Base-by-base conservation (phyloP, 2,888 invertebrate species). In the Conchocele bisecta region DNA sequence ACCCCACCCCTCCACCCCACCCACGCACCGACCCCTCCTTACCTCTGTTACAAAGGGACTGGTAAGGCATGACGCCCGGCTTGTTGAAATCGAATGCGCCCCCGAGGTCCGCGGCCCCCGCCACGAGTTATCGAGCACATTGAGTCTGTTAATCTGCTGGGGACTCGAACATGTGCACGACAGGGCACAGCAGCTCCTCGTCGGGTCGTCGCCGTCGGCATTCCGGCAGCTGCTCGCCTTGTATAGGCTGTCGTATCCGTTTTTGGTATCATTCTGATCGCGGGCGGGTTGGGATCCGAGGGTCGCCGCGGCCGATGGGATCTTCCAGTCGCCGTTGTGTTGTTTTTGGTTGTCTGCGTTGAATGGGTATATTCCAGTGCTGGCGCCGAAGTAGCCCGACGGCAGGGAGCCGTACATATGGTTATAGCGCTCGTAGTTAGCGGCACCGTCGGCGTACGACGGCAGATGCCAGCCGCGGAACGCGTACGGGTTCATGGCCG, bases 381-480 rank as follows among this genome's bases (percentile, higher is more conserved):
- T 77, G 17, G 86, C 82, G 39, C 84, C 71, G 67, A 87, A 87
- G 69, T 87, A 87, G 50, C 84, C 82, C 20, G 87, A 86, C n/a
- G 87, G 78, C 79, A 86, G 81, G 7, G 86, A 83, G 1, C 86
- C 78, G 66, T 87, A 87, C 85, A 87, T 85, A 51, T 86, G 84
- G 67, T 87, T 84, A 72, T 85, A 83, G 53, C 87, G 68, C 58
- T 87, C 87, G 74, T 84, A 86, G 64, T 83, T 86, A 15, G 83
- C 68, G 17, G 83, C 65, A 13, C 84, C 78, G 68, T 87, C 86
- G 24, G 84, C 76, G 63, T 87, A 87, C 20, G 87, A 85, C 33
- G 87, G 87, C 60, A 87, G 67, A 68, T 87, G 87, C 87, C 87
- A 87, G 57, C 87, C 84, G 41, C 87, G 83, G 74, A 87, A 84